Evolutionary conservation across 2,888 invertebrate species (phyloP).

Genomic region (Cerastis rubricosa): DNA sequence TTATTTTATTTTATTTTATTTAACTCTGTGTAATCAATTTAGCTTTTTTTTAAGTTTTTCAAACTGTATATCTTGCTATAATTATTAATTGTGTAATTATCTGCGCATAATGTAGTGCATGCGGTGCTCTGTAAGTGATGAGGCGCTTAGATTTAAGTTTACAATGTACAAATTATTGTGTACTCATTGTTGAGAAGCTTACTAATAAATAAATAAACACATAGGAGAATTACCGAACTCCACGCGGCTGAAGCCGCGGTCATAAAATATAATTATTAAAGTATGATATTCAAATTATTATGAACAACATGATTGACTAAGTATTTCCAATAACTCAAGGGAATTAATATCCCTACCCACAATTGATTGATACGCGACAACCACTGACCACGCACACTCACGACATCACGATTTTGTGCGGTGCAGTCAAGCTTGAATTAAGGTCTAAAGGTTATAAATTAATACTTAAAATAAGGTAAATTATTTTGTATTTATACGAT

Average conservation of each 20-base stretch:
- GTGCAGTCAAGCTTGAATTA: constrained; percentile 22
- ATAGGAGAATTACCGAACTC: background rate
- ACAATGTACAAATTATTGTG: too few species aligned
- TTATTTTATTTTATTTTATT: too few species aligned
- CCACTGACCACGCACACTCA: constrained; percentile 42
- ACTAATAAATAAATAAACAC: too few species aligned
- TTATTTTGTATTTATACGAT: background rate
- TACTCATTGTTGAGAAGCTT: too few species aligned
- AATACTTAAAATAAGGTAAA: background rate
- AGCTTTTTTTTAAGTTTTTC: too few species aligned
- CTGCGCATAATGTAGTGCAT: too few species aligned
- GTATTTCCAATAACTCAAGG: constrained; percentile 19
- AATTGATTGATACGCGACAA: constrained; percentile 35
- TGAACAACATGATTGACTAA: constrained; percentile 1
- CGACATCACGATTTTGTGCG: constrained; percentile 52
- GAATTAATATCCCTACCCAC: constrained; percentile 41
- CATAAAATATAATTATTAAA: background rate
- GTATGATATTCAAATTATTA: background rate
- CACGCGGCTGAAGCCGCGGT: background rate
- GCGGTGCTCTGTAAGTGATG: too few species aligned
- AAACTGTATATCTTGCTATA: too few species aligned
- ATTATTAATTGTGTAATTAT: too few species aligned
- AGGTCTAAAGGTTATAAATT: constrained; percentile 9
- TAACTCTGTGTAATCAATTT: too few species aligned
- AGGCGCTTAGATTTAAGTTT: too few species aligned